Conservation (phyloP, 2,888 invertebrate species). For the Stenodema calcarata region DNA sequence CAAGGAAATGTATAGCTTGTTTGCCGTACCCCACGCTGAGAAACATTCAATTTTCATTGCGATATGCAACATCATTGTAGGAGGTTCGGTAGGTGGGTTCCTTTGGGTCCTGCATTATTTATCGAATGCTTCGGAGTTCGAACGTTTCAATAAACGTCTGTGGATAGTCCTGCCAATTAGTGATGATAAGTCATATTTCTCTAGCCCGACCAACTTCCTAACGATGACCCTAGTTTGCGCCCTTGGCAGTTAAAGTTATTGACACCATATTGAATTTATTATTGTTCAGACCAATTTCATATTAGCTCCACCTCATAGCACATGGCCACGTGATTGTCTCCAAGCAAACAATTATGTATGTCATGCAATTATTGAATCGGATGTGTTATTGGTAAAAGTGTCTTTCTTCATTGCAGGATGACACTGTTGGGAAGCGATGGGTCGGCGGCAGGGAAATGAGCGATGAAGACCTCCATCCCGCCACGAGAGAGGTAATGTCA, state of each 20-base stretch:
- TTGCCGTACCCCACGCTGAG: not conserved
- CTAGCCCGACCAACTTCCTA: not conserved
- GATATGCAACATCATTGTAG: not conserved
- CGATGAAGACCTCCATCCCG: slow-evolving; percentile 71
- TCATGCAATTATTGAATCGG: too few species aligned
- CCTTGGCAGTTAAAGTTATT: too few species aligned
- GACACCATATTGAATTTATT: too few species aligned
- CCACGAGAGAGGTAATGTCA: slow-evolving; percentile 66
- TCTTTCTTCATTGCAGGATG: slow-evolving; percentile 52
- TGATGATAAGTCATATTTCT: not conserved
- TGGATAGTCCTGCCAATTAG: not conserved
- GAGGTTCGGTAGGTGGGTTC: not conserved
- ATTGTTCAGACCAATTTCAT: too few species aligned
- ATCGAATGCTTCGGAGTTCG: not conserved
- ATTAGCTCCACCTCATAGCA: too few species aligned
- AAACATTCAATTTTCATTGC: not conserved
- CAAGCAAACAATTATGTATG: too few species aligned
- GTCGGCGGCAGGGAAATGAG: slow-evolving; percentile 44
- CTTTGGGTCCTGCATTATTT: not conserved
- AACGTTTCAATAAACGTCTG: not conserved
- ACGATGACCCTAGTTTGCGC: too few species aligned
- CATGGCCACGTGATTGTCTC: too few species aligned
- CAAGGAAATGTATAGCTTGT: not conserved
- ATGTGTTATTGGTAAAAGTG: too few species aligned
- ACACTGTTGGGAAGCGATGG: slow-evolving; percentile 55